Conservation (phyloP, 2,797 vertebrate genomes). For the Eurystomus glaucurus region DNA sequence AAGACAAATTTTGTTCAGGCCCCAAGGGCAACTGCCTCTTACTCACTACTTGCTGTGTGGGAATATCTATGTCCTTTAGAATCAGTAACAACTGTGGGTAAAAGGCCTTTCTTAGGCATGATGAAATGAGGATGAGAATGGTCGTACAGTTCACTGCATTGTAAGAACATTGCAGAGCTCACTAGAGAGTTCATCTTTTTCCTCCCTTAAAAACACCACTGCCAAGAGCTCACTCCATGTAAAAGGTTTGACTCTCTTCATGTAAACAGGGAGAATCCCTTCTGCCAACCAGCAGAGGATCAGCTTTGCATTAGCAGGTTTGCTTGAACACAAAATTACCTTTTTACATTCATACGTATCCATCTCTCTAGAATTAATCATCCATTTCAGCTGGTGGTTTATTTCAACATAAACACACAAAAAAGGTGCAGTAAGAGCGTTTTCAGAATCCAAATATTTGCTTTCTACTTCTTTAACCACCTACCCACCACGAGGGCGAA, state of each 20-base stretch:
- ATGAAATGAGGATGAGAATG: background rate
- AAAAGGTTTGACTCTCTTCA: background rate
- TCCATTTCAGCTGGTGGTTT: background rate
- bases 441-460: conserved; percentile 42
- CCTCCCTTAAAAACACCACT: background rate
- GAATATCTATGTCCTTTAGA: background rate
- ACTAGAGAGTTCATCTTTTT: background rate
- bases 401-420: conserved; percentile 31
- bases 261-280: background rate
- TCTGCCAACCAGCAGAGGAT: background rate
- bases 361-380: conserved; percentile 9
- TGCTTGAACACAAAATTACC: background rate
- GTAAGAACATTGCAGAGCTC: background rate
- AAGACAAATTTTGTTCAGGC: background rate
- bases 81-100: background rate
- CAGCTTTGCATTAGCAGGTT: background rate
- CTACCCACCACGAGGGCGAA: background rate
- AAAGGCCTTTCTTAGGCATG: background rate
- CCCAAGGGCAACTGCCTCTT: background rate
- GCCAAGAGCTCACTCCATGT: background rate
- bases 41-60: background rate
- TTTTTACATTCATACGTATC: background rate
- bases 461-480: conserved; percentile 46
- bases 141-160: background rate
- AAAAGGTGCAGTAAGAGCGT: background rate